A percentile compares a stretch with the other conserved stretches of the same genome.
Evolutionary conservation across 2,113 vertebrate genomes (phyloP).

Genomic region (Phrynocephalus versicolor): DNA sequence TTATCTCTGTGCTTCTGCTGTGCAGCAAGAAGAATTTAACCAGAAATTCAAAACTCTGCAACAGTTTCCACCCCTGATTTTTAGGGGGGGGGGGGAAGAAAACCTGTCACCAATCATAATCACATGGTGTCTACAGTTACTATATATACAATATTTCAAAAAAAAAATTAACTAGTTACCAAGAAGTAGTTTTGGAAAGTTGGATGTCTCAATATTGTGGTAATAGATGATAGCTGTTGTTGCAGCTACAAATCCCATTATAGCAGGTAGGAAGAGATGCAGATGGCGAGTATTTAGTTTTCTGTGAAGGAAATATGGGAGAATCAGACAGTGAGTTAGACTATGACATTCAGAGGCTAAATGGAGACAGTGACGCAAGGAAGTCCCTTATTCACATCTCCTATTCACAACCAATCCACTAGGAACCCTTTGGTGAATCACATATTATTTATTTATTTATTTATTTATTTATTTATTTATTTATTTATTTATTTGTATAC

Average conservation of each 20-base stretch:
- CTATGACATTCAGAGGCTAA: no score
- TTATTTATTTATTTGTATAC: no score
- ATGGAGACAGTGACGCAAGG: neutral
- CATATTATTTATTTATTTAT: no score
- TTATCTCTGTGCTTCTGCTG: no score
- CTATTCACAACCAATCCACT: neutral
- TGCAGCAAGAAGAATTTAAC: no score
- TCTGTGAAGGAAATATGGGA: neutral
- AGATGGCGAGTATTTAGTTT: conserved; percentile 78
- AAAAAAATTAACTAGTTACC: conserved; percentile 75
- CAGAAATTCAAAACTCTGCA: no score
- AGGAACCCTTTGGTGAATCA: neutral
- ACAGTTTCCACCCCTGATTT: no score
- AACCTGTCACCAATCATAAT: no score
- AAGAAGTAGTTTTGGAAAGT: conserved; percentile 96
- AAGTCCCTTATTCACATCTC: neutral
- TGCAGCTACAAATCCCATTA: conserved; percentile 95
- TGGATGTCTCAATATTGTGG: conserved; percentile 98
- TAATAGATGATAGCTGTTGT: conserved; percentile 97
- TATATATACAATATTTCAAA: no score
- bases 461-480: no score
- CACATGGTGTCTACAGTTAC: no score
- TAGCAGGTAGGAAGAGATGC: conserved; percentile 93
- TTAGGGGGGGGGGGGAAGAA: no score
- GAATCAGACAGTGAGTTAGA: neutral